Percentiles rank a stretch among this genome's conserved stretches.
Evolutionary conservation across 2,113 vertebrate species (phyloP).

Genomic region (Hippocampus abdominalis): DNA sequence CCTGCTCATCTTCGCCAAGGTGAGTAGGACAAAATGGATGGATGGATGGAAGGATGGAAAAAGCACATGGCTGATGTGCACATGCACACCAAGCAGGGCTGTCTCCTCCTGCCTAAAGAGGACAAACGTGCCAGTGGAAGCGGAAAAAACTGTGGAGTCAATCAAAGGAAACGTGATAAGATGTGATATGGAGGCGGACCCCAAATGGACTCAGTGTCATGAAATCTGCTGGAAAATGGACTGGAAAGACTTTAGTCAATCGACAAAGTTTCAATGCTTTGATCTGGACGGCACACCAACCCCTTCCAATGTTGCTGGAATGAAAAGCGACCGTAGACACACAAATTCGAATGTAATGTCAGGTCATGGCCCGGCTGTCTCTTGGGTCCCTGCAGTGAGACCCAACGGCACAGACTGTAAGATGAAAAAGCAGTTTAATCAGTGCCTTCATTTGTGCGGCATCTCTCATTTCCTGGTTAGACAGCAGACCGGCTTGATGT

Average conservation of each 20-base stretch:
- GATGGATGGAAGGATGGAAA: background rate
- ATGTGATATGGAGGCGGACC: conserved; percentile 22
- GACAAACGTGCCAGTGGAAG: background rate
- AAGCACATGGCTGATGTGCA: background rate
- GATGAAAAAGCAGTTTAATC: conserved; percentile 24
- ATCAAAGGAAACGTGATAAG: conserved; percentile 19
- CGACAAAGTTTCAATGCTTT: background rate
- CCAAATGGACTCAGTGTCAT: conserved; percentile 26
- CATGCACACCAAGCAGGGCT: background rate
- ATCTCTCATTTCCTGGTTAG: conserved; percentile 51
- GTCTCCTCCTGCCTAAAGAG: background rate
- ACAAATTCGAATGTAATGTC: background rate
- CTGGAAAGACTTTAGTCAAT: conserved; percentile 10
- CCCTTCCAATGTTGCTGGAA: background rate
- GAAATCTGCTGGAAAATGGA: conserved; percentile 18
- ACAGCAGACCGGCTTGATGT: conserved; percentile 38
- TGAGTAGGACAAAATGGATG: background rate
- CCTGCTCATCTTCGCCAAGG: background rate
- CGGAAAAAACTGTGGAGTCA: conserved; percentile 12
- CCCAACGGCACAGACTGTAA: conserved; percentile 12
- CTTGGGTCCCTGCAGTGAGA: background rate
- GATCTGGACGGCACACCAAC: too few species aligned
- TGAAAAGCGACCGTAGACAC: conserved; percentile 1
- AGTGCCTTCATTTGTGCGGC: conserved; percentile 19
- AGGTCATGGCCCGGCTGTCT: background rate